These are phyloP conservation scores for Caprella mutica DNA, from an alignment of 2,888 invertebrate species.

Conservation along the genomic window DNA sequence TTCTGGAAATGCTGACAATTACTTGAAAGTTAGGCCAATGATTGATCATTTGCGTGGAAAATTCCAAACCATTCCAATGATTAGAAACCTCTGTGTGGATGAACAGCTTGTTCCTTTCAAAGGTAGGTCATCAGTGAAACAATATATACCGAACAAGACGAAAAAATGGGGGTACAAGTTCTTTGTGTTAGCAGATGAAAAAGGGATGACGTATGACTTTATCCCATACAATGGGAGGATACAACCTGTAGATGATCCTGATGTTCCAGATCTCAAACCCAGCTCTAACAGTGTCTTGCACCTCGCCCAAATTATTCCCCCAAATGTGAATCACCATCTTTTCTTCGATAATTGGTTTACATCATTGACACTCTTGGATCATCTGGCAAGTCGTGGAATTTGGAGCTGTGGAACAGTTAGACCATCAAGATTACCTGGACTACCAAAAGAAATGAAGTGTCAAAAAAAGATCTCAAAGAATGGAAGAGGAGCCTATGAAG, in stretches of 20 bases:
- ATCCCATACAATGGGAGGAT: constrained; percentile 16
- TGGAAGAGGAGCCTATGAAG: constrained; percentile 10
- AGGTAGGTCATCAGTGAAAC: neutral
- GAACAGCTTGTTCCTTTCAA: constrained; percentile 13
- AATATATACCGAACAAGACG: constrained; percentile 7
- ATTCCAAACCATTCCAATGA: constrained; percentile 1
- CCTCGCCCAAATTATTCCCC: constrained; percentile 6
- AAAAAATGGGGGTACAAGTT: constrained; percentile 8
- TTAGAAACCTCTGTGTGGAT: neutral
- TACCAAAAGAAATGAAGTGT: neutral
- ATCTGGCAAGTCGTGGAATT: constrained; percentile 6
- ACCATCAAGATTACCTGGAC: constrained; percentile 1
- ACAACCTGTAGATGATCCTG: constrained; percentile 7
- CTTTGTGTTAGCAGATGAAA: constrained; percentile 8
- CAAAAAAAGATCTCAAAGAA: constrained; percentile 6
- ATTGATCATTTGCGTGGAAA: constrained; percentile 4
- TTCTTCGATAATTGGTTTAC: constrained; percentile 6
- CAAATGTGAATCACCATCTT: neutral
- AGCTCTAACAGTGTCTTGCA: constrained; percentile 11
- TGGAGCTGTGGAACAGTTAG: constrained; percentile 14
- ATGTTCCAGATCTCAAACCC: constrained; percentile 4
- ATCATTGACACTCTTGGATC: neutral
- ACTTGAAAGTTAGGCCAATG: neutral
- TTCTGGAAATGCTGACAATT: neutral
- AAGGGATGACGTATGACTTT: constrained; percentile 10